Base-by-base conservation (phyloP, 2,888 invertebrate species). In the Autographa gamma region DNA sequence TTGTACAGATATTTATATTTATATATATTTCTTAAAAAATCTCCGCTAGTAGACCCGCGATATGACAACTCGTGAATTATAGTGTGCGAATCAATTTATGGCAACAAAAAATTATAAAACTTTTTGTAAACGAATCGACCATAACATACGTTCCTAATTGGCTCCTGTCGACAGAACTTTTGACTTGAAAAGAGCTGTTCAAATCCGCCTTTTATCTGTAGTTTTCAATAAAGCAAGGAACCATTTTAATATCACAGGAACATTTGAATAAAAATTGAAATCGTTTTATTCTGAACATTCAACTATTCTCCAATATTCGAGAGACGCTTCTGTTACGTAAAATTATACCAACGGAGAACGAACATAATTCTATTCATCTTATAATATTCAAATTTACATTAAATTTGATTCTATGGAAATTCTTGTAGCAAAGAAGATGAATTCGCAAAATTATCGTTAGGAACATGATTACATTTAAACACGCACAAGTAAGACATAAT, bases 401-500 rank as follows among this genome's bases (percentile, higher is more conserved):
- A 56, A 56, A 56, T 56, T 25, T 56, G 54, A 56, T 56, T 56
- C 25, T 3, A 56, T 56, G 54, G 19, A 56, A 56, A 56, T 25
- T 19, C 54, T 25, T 56, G 54, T 56, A 56, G 25, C 25, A 56
- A 19, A 25, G 54, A 19, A 19, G 54, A 25, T 56, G 54, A 56
- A 25, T 25, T 56, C 13, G 1, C 25, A 56, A 25, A 56, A 56
- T 56, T 56, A 59, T 18, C 54, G 18, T 52, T 54, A 19, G 54
- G 54, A 18, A 18, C 19, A 54, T 54, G 19, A 54, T 25, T 56
- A 25, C 6, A 56, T 56, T 56, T 1, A 19, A 19, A 14, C 13
- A 56, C 13, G 19, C 13, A 56, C 25, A 56, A 25, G 19, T 25
- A 19, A 56, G 8, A 7, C n/a, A 7, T 56, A 56, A 56, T 19